phyloP scores from a whole-genome alignment of 2,888 invertebrate genomes.

The Epirrhoe alternata region DNA sequence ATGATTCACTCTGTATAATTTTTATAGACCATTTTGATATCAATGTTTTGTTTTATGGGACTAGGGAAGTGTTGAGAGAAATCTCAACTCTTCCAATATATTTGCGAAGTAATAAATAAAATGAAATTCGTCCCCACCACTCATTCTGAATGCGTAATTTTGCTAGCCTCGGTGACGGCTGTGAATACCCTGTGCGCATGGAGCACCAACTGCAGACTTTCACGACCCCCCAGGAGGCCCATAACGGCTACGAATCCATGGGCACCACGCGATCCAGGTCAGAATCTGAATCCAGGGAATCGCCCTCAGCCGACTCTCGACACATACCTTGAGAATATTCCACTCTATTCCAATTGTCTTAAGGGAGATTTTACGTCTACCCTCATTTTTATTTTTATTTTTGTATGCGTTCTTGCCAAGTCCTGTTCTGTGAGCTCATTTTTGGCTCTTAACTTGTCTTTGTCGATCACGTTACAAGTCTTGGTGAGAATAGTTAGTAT shows the following conservation, averaged over 20 bases:
- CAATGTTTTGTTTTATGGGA: too few species aligned
- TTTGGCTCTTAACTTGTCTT: background rate
- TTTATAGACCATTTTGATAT: too few species aligned
- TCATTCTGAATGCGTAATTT: slow-evolving; percentile 42
- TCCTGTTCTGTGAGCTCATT: slow-evolving; percentile 16
- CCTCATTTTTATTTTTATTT: slow-evolving; percentile 17
- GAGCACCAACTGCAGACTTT: slow-evolving; percentile 85
- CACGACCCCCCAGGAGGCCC: slow-evolving; percentile 73
- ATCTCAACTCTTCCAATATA: too few species aligned
- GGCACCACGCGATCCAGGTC: slow-evolving; percentile 94
- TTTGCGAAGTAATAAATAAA: background rate
- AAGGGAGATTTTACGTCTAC: slow-evolving; percentile 22
- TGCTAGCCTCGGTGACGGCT: slow-evolving; percentile 94
- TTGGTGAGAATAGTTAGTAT: slow-evolving; percentile 20
- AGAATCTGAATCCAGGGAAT: slow-evolving; percentile 73
- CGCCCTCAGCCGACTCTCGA: slow-evolving; percentile 54
- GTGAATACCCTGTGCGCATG: slow-evolving; percentile 92
- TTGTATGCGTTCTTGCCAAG: slow-evolving; percentile 10
- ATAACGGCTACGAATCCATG: slow-evolving; percentile 93
- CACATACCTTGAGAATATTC: slow-evolving; percentile 75
- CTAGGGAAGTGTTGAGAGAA: too few species aligned
- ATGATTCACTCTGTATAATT: too few species aligned
- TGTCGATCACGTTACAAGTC: slow-evolving; percentile 10
- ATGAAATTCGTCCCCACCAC: slow-evolving; percentile 47
- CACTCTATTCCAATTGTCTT: slow-evolving; percentile 16